Evolutionary conservation across 1,140 invertebrate species (phyloP).

Genomic region (Drosophila pruinosa): DNA sequence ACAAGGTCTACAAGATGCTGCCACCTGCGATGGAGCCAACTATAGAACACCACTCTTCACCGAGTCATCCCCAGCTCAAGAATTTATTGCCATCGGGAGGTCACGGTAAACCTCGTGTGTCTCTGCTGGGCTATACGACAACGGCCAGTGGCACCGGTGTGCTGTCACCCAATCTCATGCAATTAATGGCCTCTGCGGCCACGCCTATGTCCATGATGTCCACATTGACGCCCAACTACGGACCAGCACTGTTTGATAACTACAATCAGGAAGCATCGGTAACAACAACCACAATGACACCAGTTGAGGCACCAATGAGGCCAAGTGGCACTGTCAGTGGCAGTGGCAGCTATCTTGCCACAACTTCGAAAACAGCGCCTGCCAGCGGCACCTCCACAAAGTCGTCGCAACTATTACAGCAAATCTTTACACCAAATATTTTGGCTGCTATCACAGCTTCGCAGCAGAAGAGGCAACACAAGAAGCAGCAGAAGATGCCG

Average conservation of each 20-base stretch:
- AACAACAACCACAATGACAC: conserved; percentile 29
- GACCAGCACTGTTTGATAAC: conserved; percentile 55
- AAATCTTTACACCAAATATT: conserved; percentile 56
- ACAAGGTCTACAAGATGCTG: conserved; percentile 65
- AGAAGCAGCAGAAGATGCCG: neutral
- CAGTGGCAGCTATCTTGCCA: conserved; percentile 8
- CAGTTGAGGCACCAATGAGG: conserved; percentile 21
- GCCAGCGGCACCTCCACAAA: conserved; percentile 5
- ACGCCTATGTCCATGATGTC: conserved; percentile 34
- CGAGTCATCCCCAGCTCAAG: neutral
- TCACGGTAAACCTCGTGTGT: conserved; percentile 57
- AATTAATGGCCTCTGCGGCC: conserved; percentile 50
- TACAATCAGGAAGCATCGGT: conserved; percentile 37
- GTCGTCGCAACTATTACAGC: conserved; percentile 43
- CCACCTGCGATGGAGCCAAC: conserved; percentile 25
- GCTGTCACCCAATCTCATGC: conserved; percentile 56
- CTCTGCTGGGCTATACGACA: conserved; percentile 68
- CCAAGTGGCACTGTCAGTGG: conserved; percentile 10
- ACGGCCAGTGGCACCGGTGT: conserved; percentile 50
- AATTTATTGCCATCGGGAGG: neutral
- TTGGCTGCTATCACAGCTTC: conserved; percentile 37
- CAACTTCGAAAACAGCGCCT: no score
- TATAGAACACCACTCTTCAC: neutral
- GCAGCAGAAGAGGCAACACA: conserved; percentile 9
- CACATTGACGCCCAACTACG: conserved; percentile 55